phyloP scores from a whole-genome alignment of 92 coral and sea anemone species.

The Palythoa caribaeorum region DNA sequence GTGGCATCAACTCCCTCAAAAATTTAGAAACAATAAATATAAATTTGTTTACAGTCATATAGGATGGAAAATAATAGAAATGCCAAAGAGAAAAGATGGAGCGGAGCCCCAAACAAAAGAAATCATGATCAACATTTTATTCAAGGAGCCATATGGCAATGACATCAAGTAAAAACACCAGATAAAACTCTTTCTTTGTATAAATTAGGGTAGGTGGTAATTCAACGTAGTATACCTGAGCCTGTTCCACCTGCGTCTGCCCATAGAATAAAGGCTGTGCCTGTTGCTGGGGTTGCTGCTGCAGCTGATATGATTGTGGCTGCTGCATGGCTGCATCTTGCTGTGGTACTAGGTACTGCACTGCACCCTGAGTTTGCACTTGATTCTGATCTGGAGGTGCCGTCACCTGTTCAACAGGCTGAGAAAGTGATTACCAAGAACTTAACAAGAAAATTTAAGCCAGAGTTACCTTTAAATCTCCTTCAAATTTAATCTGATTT shows the following conservation, averaged over 20 bases:
- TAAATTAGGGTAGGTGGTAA: not conserved
- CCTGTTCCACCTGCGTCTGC: conserved; percentile 34
- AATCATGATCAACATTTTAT: no score
- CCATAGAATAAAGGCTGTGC: conserved; percentile 39
- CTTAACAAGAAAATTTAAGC: no score
- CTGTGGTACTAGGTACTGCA: conserved; percentile 37
- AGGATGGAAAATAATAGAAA: no score
- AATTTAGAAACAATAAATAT: no score
- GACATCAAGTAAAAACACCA: no score
- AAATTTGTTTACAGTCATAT: no score
- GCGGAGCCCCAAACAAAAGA: no score
- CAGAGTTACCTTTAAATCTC: no score
- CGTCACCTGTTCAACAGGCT: conserved; percentile 29
- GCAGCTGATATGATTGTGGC: conserved; percentile 44
- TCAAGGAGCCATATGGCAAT: no score
- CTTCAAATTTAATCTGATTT: no score
- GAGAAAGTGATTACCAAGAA: not conserved
- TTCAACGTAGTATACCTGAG: not conserved
- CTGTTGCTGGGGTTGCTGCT: conserved; percentile 44
- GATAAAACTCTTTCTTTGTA: not conserved
- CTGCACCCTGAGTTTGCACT: conserved; percentile 7
- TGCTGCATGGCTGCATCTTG: conserved; percentile 52
- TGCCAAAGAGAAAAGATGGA: no score
- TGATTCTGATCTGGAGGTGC: conserved; percentile 24
- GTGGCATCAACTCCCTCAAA: no score